These are phyloP conservation scores for Sander vitreus DNA, from an alignment of 2,113 vertebrate genomes.

Conservation along the genomic window DNA sequence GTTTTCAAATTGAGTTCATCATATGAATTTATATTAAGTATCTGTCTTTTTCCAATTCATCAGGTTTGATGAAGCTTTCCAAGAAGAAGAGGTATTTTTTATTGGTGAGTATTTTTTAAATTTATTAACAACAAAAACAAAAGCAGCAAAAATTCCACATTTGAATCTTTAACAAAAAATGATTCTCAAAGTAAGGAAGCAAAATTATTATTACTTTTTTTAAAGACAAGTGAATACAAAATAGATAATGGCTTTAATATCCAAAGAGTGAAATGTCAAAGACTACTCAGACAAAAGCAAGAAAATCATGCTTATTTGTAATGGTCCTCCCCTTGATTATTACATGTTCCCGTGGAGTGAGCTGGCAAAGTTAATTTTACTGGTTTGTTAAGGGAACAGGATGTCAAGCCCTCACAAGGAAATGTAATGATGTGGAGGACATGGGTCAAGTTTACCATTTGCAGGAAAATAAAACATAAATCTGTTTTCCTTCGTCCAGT, in stretches of 20 bases:
- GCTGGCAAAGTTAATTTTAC: conserved; percentile 63
- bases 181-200: not conserved
- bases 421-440: conserved; percentile 63
- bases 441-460: conserved; percentile 74
- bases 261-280: conserved; percentile 3
- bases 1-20: not conserved
- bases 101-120: not conserved
- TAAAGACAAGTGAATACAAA: conserved; percentile 7
- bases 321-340: conserved; percentile 58
- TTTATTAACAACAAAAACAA: not conserved
- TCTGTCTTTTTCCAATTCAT: not conserved
- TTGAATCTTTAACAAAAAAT: not conserved
- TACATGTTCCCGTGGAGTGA: conserved; percentile 48
- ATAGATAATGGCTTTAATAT: conserved; percentile 11
- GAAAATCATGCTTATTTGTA: conserved; percentile 54
- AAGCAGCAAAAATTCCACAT: not conserved
- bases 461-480: conserved; percentile 46
- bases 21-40: not conserved
- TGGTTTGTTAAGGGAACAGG: conserved; percentile 68
- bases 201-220: not conserved
- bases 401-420: conserved; percentile 62
- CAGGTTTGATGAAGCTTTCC: not conserved
- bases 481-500: conserved; percentile 39
- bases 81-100: not conserved
- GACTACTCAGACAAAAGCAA: conserved; percentile 28